Conservation (phyloP, 2,888 invertebrate species). For the Hipparchia semele region DNA sequence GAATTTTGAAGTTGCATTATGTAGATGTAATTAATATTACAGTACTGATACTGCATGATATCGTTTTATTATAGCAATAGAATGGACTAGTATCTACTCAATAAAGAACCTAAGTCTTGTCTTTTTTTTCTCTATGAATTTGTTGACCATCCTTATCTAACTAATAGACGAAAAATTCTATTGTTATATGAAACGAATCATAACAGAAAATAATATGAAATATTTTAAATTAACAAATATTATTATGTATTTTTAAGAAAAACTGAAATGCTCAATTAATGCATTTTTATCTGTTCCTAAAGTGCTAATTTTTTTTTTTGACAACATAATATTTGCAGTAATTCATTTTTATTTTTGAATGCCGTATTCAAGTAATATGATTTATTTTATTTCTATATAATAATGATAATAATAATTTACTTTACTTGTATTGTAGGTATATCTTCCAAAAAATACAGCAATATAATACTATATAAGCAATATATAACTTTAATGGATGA, state of each 20-base stretch:
- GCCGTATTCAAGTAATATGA: constrained; percentile 6
- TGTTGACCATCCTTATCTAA: too few species aligned
- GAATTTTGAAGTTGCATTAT: constrained; percentile 22
- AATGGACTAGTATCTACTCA: neutral
- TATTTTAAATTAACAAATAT: neutral
- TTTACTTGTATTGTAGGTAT: constrained; percentile 3
- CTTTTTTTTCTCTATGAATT: too few species aligned
- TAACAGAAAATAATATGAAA: neutral
- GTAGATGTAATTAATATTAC: constrained; percentile 9
- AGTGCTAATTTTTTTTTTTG: constrained; percentile 35
- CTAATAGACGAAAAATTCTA: neutral
- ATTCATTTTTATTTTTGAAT: neutral
- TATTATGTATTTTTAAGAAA: constrained; percentile 19
- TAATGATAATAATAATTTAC: neutral
- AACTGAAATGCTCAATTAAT: constrained; percentile 51
- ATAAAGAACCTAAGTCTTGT: too few species aligned
- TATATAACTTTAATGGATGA: constrained; percentile 4
- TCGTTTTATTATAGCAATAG: constrained; percentile 8
- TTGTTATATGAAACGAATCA: constrained; percentile 7
- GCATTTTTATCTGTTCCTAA: constrained; percentile 56
- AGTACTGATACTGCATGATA: constrained; percentile 3
- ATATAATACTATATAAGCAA: neutral
- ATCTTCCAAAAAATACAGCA: constrained; percentile 18
- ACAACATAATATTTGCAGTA: constrained; percentile 26
- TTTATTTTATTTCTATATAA: constrained; percentile 5